These are phyloP conservation scores for Riparia riparia DNA, from an alignment of 2,113 vertebrate genomes.

Conservation along the genomic window DNA sequence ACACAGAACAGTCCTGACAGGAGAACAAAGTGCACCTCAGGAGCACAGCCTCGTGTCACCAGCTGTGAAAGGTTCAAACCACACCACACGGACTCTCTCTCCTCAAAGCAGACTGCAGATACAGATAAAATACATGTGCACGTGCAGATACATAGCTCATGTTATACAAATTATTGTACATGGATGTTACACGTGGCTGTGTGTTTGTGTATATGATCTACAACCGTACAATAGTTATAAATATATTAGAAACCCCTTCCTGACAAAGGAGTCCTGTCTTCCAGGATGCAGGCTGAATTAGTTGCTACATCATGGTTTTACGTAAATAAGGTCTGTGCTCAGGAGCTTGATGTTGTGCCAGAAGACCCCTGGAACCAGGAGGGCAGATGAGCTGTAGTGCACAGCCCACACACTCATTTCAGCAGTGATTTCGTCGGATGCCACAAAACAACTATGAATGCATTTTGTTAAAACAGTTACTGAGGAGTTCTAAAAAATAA, in stretches of 20 bases:
- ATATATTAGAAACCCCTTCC: neutral
- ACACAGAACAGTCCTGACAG: neutral
- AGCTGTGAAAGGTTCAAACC: neutral
- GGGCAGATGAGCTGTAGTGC: neutral
- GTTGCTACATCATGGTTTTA: accelerated
- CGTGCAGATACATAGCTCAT: accelerated
- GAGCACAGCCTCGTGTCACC: neutral
- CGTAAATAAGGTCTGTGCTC: neutral
- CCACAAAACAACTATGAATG: neutral
- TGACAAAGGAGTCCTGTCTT: neutral
- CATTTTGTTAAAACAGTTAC: neutral
- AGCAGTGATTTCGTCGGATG: neutral
- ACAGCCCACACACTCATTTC: neutral
- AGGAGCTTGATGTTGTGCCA: neutral
- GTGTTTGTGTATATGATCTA: neutral
- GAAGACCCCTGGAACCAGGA: neutral
- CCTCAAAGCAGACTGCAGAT: neutral
- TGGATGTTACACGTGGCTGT: accelerated
- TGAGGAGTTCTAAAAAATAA: slow-evolving; percentile 25
- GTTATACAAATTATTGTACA: too few relatives aligned
- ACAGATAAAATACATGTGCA: neutral
- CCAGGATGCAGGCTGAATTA: neutral
- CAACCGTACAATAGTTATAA: neutral
- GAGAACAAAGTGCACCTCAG: neutral
- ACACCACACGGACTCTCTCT: neutral